Evolutionary conservation across 1,140 invertebrate species (phyloP), one percentile per base, ranked within the genome.

Genomic region (Pogonomyrmex californicus): DNA sequence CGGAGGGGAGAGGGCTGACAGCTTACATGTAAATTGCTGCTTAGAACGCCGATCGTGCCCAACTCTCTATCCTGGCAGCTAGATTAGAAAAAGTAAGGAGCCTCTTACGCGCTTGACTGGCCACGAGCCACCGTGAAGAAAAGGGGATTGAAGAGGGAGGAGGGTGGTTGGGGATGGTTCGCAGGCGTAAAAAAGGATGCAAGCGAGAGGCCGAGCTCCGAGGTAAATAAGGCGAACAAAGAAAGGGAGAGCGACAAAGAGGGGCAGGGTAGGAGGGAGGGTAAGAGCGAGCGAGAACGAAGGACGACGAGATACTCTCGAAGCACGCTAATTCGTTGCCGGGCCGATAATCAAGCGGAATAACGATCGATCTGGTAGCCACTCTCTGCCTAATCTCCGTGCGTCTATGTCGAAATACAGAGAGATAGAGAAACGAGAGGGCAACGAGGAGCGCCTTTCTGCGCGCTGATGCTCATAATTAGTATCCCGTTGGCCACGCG

Each of bases 1-100:
- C 23, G 23, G 23, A 23, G 23, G 23, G 23, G 23, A 23, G 23
- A 23, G 23, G 23, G 23, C 23, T 81, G 77, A 88, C 58, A 87
- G 87, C 88, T 90, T 92, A 92, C 92, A 93, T 93, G 92, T 91
- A 93, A 93, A 93, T 92, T 93, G 92, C 90, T 92, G 91, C 89
- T 93, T 93, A 93, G 91, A 92, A 88, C 81, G 60, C 79, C 79
- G 89, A 90, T 91, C 87, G 81, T 70, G 66, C 71, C 75, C 73
- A 90, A 83, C 88, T 81, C 44, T 65, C 33, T 86, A 88, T 88
- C 82, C 76, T 65, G 79, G 38, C 65, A 82, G 79, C 85, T 79
- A 92, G 91, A 92, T 92, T 92, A 92, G 91, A 92, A 92, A 87
- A 92, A 92, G 90, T 87, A 88, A 86, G 86, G 77, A 90, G 86